Percentiles rank a stretch among this genome's conserved stretches.
These are phyloP conservation scores for Galerucella pusilla DNA, from an alignment of 2,888 invertebrate species.

Conservation along the genomic window DNA sequence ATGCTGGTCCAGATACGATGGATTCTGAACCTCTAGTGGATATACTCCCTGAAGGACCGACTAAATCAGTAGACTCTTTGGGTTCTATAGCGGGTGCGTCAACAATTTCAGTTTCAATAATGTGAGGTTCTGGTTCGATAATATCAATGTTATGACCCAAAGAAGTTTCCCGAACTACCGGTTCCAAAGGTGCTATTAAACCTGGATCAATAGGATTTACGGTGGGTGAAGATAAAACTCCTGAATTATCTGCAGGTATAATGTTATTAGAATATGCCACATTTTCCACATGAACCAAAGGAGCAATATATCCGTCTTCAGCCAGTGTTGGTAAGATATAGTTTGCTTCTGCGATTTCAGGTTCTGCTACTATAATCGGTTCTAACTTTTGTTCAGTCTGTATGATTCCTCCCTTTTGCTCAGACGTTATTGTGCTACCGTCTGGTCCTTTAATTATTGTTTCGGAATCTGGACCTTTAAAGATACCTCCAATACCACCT, in stretches of 20 bases:
- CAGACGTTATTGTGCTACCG: slow-evolving; percentile 60
- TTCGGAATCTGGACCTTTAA: slow-evolving; percentile 60
- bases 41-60: slow-evolving; percentile 61
- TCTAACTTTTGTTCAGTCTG: slow-evolving; percentile 37
- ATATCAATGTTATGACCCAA: slow-evolving; percentile 44
- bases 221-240: not conserved
- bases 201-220: not conserved
- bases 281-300: not conserved
- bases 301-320: slow-evolving; percentile 4
- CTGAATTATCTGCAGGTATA: not conserved
- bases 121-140: slow-evolving; percentile 49
- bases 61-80: slow-evolving; percentile 54
- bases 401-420: slow-evolving; percentile 54
- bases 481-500: slow-evolving; percentile 60
- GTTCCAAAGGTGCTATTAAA: slow-evolving; percentile 7
- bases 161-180: slow-evolving; percentile 35
- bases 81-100: slow-evolving; percentile 52
- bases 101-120: slow-evolving; percentile 53
- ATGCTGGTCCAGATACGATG: slow-evolving; percentile 60
- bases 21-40: slow-evolving; percentile 58
- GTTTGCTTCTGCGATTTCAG: slow-evolving; percentile 1
- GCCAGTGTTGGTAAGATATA: not conserved
- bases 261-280: not conserved
- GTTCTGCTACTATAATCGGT: slow-evolving; percentile 52
- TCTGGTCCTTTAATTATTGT: slow-evolving; percentile 63